Evolutionary conservation across 30 jellyfish, hydroid and myxozoan genomes (phyloP).

Genomic region (Cassiopea xamachana): DNA sequence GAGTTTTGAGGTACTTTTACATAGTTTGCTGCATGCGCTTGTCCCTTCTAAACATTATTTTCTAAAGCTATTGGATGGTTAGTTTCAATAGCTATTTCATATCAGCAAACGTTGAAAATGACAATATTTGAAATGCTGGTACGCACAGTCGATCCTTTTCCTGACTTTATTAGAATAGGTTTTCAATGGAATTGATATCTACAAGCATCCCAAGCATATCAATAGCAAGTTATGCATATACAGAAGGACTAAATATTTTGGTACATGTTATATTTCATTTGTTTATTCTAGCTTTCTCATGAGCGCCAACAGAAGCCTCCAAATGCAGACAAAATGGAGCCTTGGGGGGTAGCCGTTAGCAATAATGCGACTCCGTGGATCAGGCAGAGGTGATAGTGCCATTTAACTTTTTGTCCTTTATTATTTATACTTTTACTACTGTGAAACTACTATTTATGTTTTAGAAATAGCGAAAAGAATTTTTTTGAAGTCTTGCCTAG

Average conservation of each 20-base stretch:
- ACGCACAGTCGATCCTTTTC: background rate
- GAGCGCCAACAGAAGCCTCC: constrained; percentile 61
- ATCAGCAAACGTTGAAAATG: background rate
- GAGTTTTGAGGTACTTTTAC: background rate
- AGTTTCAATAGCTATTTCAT: background rate
- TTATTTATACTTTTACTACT: too few species aligned
- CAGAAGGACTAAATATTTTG: background rate
- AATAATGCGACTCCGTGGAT: constrained; percentile 16
- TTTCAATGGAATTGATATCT: background rate
- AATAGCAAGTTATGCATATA: background rate
- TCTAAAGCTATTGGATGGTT: background rate
- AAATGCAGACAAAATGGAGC: constrained; percentile 28
- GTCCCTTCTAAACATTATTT: background rate
- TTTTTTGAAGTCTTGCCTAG: too few species aligned
- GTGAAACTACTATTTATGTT: too few species aligned
- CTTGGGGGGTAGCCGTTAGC: constrained; percentile 44
- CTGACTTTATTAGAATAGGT: background rate
- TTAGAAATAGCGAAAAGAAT: too few species aligned
- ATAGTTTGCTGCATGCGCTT: background rate
- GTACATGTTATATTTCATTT: background rate
- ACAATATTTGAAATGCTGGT: too few species aligned
- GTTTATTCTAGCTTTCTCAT: constrained; percentile 25
- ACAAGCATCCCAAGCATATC: background rate
- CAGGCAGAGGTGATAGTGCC: constrained; percentile 19
- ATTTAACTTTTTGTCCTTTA: background rate